A percentile compares a stretch with the other conserved stretches of the same genome.
Evolutionary conservation across 1,140 invertebrate genomes (phyloP).

Genomic region (Bombus affinis): DNA sequence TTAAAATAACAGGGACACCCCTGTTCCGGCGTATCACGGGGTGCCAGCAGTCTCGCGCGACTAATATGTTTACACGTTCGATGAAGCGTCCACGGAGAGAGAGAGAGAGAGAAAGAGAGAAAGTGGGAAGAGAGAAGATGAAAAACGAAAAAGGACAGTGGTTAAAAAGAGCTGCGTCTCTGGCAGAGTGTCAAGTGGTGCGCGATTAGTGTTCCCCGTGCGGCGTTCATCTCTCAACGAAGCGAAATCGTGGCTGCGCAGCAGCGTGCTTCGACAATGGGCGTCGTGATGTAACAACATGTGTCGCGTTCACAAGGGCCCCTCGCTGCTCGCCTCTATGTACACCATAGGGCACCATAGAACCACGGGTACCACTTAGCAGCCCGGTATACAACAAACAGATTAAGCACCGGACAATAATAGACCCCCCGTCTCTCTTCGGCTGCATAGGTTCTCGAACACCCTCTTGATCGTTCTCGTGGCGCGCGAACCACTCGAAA

Average conservation of each 20-base stretch:
- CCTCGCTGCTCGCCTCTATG: conserved; percentile 25
- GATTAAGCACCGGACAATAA: conserved; percentile 78
- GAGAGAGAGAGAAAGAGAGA: not conserved
- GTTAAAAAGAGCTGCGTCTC: conserved; percentile 59
- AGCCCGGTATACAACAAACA: conserved; percentile 81
- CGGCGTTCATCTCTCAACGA: conserved; percentile 56
- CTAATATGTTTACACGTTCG: conserved; percentile 64
- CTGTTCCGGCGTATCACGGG: conserved; percentile 3
- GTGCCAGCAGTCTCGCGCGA: conserved; percentile 25
- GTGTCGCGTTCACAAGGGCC: conserved; percentile 76
- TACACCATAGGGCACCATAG: conserved; percentile 62
- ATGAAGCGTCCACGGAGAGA: conserved; percentile 18
- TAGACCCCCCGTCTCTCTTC: conserved; percentile 57
- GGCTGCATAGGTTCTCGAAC: conserved; percentile 41
- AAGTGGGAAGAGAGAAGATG: not conserved
- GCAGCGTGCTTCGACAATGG: conserved; percentile 61
- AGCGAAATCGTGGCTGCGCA: conserved; percentile 51
- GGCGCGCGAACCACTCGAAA: conserved; percentile 55
- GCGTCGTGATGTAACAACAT: conserved; percentile 79
- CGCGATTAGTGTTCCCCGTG: conserved; percentile 74
- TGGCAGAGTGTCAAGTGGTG: conserved; percentile 77
- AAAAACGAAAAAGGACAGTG: not conserved
- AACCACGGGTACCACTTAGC: conserved; percentile 80
- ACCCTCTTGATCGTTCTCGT: conserved; percentile 40
- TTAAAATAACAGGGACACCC: conserved; percentile 31